Evolutionary conservation across 2,888 invertebrate genomes (phyloP), one percentile per base, ranked within the genome.

Genomic region (Cheilosia soror): DNA sequence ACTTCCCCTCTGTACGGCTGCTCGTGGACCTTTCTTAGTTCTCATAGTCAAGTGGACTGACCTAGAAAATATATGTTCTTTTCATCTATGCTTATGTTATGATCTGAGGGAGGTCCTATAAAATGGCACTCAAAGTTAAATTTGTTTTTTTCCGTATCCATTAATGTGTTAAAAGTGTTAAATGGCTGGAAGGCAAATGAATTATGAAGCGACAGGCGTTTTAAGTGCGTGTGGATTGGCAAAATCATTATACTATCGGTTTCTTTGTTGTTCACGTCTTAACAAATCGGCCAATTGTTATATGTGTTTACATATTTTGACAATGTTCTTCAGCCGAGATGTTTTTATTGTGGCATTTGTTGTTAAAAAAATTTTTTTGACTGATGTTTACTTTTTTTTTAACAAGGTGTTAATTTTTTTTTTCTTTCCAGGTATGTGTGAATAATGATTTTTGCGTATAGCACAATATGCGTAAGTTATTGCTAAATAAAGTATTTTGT

Each of bases 391-490:
- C 65, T 29, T 51, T 29, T 51, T 29, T 68, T 66, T 66, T 83
- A 78, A 83, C 55, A 25, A 51, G 15, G 47, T 78, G 49, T 55
- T 75, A 27, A 20, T 68, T 83, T 55, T 37, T 51, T 37, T 55
- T 81, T 27, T 81, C 66, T 57, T 83, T 83, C 13, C 79, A 83
- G 83, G 83, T 83, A 83, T 73, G 83, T 83, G 47, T 53, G 20
- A 27, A 53, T 40, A 40, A 13, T 42, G 25, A 47, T 53, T 65
- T 65, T 33, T 60, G 11, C 13, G 15, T 62, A 33, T 33, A 15
- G 20, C 31, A 33, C 27, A 4, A 5, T 15, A 0, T 20, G 37
- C 31, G 79, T 79, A 55, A 66, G 80, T 62, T 49, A 25, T 71
- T 25, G 53, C 5, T 37, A 5, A 57, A 29, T 20, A 20, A 57